Conservation (phyloP, 2,113 vertebrate species). For the cattle (Bos taurus) region ARS-UCD2.0 NC_037329.1:36176501-36177000, state of each 20-base stretch:
- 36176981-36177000: conserved; percentile 42
- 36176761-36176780: background rate
- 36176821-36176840: background rate
- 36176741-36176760: conserved; percentile 7
- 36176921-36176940: conserved; percentile 47
- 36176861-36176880: conserved; percentile 56
- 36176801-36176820: conserved; percentile 52
- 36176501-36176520: background rate
- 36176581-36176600: background rate
- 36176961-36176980: background rate
- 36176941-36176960: conserved; percentile 37
- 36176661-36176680: background rate
- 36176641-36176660: background rate
- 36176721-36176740: conserved; percentile 23
- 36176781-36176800: conserved; percentile 56
- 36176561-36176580: background rate
- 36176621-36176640: background rate
- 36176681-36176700: background rate
- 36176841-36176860: conserved; percentile 42
- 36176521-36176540: background rate
- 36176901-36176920: conserved; percentile 45
- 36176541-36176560: background rate
- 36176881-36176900: conserved; percentile 53
- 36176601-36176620: background rate
- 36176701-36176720: background rate